These are phyloP conservation scores for Apis cerana DNA, from an alignment of 1,140 invertebrate species.

Conservation along the genomic window DNA sequence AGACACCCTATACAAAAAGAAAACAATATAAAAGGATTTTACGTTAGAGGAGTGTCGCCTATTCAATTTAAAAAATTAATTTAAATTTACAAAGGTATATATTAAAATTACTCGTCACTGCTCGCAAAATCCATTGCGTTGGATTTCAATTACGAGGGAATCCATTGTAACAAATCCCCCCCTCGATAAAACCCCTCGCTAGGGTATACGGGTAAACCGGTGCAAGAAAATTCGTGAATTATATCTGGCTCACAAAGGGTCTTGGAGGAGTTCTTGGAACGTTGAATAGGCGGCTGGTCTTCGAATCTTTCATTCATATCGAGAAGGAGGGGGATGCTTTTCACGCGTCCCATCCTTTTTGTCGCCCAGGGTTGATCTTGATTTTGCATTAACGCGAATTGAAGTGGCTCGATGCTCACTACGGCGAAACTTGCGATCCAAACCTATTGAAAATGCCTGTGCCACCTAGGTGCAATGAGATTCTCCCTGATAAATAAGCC, in stretches of 20 bases:
- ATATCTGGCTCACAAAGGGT: slow-evolving; percentile 14
- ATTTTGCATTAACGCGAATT: slow-evolving; percentile 36
- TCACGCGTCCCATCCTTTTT: slow-evolving; percentile 19
- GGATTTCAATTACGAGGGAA: background rate
- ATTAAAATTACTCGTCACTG: background rate
- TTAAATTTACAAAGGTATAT: background rate
- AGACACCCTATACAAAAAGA: background rate
- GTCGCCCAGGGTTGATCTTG: slow-evolving; percentile 26
- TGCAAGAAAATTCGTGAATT: slow-evolving; percentile 34
- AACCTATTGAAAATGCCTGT: background rate
- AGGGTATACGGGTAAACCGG: background rate
- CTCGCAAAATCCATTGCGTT: background rate
- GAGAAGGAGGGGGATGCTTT: background rate
- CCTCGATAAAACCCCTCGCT: background rate
- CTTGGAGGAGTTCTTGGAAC: background rate
- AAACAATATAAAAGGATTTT: background rate
- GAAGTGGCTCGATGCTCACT: slow-evolving; percentile 2
- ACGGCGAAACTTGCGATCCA: slow-evolving; percentile 3
- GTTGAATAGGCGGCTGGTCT: slow-evolving; percentile 1
- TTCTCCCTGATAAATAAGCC: slow-evolving; percentile 24
- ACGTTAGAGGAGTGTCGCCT: background rate
- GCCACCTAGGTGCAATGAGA: background rate
- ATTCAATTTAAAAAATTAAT: background rate
- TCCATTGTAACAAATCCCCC: background rate
- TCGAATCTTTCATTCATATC: slow-evolving; percentile 43